phyloP scores from a whole-genome alignment of 92 coral and sea anemone species.

The Heteractis magnifica region DNA sequence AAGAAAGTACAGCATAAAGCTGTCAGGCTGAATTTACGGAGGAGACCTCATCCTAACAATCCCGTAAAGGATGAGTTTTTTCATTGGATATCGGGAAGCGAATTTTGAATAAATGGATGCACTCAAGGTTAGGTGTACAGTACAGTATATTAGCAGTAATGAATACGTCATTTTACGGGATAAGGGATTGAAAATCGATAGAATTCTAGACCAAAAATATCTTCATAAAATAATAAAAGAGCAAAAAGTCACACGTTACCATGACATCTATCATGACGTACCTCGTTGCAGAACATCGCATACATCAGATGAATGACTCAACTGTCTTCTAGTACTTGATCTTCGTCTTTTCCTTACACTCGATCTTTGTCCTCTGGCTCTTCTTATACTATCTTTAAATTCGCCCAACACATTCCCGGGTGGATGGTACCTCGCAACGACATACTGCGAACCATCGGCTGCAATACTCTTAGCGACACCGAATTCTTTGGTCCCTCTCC shows the following conservation, averaged over 20 bases:
- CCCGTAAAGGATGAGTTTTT: no score
- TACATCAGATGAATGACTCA: constrained; percentile 39
- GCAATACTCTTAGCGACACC: constrained; percentile 71
- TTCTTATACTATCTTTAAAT: constrained; percentile 70
- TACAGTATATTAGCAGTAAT: no score
- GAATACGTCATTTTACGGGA: no score
- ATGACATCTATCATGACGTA: neutral
- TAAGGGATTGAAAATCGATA: no score
- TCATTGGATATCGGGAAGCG: no score
- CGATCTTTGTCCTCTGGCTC: constrained; percentile 63
- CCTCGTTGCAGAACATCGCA: constrained; percentile 27
- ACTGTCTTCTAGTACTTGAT: constrained; percentile 56
- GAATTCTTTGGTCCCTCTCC: constrained; percentile 72
- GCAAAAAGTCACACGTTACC: neutral
- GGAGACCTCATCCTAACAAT: no score
- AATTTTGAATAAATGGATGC: no score
- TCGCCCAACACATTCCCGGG: constrained; percentile 87
- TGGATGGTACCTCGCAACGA: constrained; percentile 92
- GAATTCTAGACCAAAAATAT: no score
- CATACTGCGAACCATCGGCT: constrained; percentile 76
- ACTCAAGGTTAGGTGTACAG: no score
- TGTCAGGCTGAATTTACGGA: no score
- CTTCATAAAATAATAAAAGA: neutral
- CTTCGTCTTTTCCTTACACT: constrained; percentile 67
- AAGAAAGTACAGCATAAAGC: no score